Base-by-base conservation (phyloP, 2,113 vertebrate species). In the Zapus hudsonius region DNA sequence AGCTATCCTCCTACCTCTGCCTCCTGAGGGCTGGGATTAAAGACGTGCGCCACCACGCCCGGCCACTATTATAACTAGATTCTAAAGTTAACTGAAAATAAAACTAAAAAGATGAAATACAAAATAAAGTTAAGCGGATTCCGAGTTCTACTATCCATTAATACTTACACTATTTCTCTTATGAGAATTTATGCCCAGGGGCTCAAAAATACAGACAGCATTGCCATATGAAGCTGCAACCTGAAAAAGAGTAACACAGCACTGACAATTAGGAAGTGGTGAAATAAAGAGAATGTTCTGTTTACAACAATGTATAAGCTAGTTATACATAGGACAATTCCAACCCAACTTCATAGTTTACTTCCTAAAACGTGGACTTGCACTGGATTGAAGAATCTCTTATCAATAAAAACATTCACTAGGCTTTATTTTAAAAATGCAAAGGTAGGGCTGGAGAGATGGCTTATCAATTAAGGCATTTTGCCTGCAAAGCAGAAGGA, bases 211-310 rank as follows among this genome's bases (percentile, higher is more conserved):
- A 96, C 99, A 99, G 96, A 99, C 99, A 85, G 99, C 99, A 88
- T 99, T 99, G 97, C 99, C 99, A 78, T 99, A 99, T 44, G 99
- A 99, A 1, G 99, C 99, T 95, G 99, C 99, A 95, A 99, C 99
- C 99, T 99, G 97, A 97, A 98, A 98, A 97, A 97, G 90, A 97
- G 98, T 38, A 63, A 94, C n/a, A 96, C 84, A 95, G 64, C 69
- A 38, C 83, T 88, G 93, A 47, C 27, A 85, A 44, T 92, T 79
- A 89, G 55, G 11, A 94, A 84, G 66, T 72, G 73, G 19, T 22
- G 44, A 84, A 67, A 63, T 76, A 95, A 91, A 79, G 0, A 2
- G 19, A 61, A 36, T 78, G 23, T 61, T 36, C 17, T 96, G 70
- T 75, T 72, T 38, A 94, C 5, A 95, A 89, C 84, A 40, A 79